phyloP scores from a whole-genome alignment of 2,113 vertebrate species.

The Proterorhinus semilunaris region DNA sequence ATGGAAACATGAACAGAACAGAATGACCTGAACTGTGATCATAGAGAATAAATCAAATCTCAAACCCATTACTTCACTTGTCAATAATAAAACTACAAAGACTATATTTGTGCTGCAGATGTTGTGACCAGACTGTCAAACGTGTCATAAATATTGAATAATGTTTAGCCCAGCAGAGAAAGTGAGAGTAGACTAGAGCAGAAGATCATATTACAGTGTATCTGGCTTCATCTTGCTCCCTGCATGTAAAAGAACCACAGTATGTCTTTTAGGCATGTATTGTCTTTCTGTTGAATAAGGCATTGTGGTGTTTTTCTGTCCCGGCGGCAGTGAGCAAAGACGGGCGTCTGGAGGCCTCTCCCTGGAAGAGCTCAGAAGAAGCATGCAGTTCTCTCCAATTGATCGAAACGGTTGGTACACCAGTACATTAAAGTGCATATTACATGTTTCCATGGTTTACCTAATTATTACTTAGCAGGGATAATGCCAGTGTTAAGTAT shows the following conservation, averaged over 20 bases:
- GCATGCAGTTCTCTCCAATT: slow-evolving; percentile 81
- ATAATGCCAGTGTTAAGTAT: no score
- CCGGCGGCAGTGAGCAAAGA: slow-evolving; percentile 69
- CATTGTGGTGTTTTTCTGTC: slow-evolving; percentile 26
- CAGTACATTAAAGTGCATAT: not conserved
- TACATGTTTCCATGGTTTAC: no score
- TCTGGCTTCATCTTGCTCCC: slow-evolving; percentile 21
- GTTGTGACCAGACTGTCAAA: slow-evolving; percentile 11
- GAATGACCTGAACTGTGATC: no score
- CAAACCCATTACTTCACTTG: no score
- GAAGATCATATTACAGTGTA: slow-evolving; percentile 41
- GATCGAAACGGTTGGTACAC: slow-evolving; percentile 86
- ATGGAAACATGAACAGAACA: no score
- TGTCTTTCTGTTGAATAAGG: slow-evolving; percentile 16
- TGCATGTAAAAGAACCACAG: slow-evolving; percentile 18
- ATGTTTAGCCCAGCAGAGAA: slow-evolving; percentile 24
- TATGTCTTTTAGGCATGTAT: slow-evolving; percentile 7
- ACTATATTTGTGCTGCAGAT: not conserved
- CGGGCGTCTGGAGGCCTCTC: slow-evolving; percentile 80
- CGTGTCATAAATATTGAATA: slow-evolving; percentile 29
- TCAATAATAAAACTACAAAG: not conserved
- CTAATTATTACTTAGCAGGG: no score
- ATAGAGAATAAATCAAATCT: no score
- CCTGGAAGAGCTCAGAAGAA: slow-evolving; percentile 85
- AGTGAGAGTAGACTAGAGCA: slow-evolving; percentile 30